Evolutionary conservation across 2,113 vertebrate species (phyloP).

Genomic region (Platichthys stellatus): DNA sequence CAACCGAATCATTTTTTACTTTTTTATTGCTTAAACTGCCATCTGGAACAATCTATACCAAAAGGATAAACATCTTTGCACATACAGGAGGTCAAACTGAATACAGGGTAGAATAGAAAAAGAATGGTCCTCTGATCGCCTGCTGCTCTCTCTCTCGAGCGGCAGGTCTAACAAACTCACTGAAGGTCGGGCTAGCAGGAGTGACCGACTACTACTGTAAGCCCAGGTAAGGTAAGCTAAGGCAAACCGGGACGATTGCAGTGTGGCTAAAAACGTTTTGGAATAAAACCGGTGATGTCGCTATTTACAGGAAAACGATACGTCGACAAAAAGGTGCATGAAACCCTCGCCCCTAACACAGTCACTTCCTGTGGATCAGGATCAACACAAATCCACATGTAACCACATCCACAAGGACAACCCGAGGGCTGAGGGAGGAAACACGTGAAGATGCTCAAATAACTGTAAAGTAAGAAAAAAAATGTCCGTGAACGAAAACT

Average conservation of each 20-base stretch:
- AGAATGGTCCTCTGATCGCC: slow-evolving; percentile 91
- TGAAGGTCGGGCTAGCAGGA: slow-evolving; percentile 83
- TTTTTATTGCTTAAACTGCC: slow-evolving; percentile 98
- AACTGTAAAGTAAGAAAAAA: slow-evolving; percentile 35
- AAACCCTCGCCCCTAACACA: slow-evolving; percentile 36
- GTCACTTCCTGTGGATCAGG: slow-evolving; percentile 38
- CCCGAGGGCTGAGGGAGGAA: slow-evolving; percentile 27
- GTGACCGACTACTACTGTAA: slow-evolving; percentile 77
- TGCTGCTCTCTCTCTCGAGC: slow-evolving; percentile 80
- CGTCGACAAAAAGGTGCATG: slow-evolving; percentile 33
- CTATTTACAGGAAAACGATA: slow-evolving; percentile 70
- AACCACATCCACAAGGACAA: slow-evolving; percentile 47
- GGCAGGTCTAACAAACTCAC: slow-evolving; percentile 79
- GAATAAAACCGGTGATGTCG: slow-evolving; percentile 58
- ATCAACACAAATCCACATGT: slow-evolving; percentile 38
- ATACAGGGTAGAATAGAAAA: slow-evolving; percentile 90
- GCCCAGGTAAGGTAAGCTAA: slow-evolving; percentile 87
- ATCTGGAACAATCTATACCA: slow-evolving; percentile 97
- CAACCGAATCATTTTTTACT: slow-evolving; percentile 73
- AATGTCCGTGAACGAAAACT: slow-evolving; percentile 32
- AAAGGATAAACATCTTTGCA: slow-evolving; percentile 93
- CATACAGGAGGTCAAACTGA: slow-evolving; percentile 91
- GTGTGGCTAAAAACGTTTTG: slow-evolving; percentile 69
- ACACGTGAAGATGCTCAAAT: slow-evolving; percentile 17
- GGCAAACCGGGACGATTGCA: slow-evolving; percentile 87